Evolutionary conservation across 2,113 vertebrate species (phyloP).

Genomic region (Antechinus stuartii): DNA sequence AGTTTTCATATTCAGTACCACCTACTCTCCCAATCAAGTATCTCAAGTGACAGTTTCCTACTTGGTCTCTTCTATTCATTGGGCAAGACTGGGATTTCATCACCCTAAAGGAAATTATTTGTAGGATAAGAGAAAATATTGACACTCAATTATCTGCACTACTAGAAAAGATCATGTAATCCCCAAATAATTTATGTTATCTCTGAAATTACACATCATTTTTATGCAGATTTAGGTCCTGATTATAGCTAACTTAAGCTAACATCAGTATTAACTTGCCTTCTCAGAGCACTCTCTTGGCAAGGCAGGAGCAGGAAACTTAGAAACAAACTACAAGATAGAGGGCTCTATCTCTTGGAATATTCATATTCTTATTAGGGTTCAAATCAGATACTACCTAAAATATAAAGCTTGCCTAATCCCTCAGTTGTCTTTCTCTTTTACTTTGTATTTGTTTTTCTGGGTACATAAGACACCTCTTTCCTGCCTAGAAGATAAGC

Average conservation of each 20-base stretch:
- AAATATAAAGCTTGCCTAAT: neutral
- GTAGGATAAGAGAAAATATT: constrained; percentile 3
- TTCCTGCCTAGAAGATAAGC: neutral
- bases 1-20: neutral
- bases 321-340: constrained; percentile 32
- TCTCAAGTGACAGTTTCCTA: neutral
- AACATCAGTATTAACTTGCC: constrained; percentile 31
- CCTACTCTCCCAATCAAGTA: constrained; percentile 11
- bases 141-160: neutral
- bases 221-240: constrained; percentile 43
- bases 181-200: neutral
- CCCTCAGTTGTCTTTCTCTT: neutral
- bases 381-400: neutral
- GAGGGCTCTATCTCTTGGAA: neutral
- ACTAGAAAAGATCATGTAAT: neutral
- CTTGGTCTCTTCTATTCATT: neutral
- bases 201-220: constrained; percentile 36
- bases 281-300: constrained; percentile 36
- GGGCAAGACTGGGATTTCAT: neutral
- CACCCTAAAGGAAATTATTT: neutral
- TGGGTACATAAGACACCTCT: neutral
- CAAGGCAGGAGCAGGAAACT: constrained; percentile 21
- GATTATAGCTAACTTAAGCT: constrained; percentile 10
- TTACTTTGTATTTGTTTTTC: neutral
- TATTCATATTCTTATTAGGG: neutral